Base-by-base conservation (phyloP, 2,888 invertebrate species). In the Limnephilus auricula region DNA sequence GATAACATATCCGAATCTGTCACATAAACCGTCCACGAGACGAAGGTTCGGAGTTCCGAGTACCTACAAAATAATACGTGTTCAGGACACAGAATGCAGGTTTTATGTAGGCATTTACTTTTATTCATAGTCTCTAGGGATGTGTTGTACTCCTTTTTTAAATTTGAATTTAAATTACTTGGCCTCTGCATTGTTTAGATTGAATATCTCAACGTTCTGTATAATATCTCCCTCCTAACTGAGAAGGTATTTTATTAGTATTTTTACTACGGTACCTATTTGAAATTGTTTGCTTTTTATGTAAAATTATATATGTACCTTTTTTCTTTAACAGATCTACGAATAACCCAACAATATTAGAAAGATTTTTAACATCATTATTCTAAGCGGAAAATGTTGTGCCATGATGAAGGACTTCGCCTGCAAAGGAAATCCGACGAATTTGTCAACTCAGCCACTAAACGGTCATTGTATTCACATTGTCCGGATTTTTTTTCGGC, bases 1-100 rank as follows among this genome's bases (percentile, higher is more conserved):
- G 87, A 78, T 32, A 88, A 88, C 87, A 78, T 88, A 34, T 88
- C 87, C 78, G 34, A 78, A 88, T 37, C 25, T 65, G 87, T 78
- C 87, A 88, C 78, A 88, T 88, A 88, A 88, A 78, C 37, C 34
- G 78, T 88, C 79, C 37, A 15, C 32, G 65, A 65, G 65, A 65
- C 25, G 65, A 65, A 65, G 65, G 25, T 65, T 65, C 2, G 25
- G 65, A 65, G 65, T n/a, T 65, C 65, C 25, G 65, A 65, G 65
- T 65, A 65, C 6, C 25, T 65, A 2, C 9, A 25, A 65, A 65
- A 65, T 65, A 25, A 65, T 25, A 65, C 25, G n/a, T 25, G 2
- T 9, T n/a, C 65, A 65, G 9, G 65, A 65, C 25, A 9, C 65
- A 65, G 25, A 65, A 65, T 9, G 9, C 65, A 65, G 65, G 6